Evolutionary conservation across 2,113 vertebrate genomes (phyloP).

Genomic region (Neodon shergylaensis): DNA sequence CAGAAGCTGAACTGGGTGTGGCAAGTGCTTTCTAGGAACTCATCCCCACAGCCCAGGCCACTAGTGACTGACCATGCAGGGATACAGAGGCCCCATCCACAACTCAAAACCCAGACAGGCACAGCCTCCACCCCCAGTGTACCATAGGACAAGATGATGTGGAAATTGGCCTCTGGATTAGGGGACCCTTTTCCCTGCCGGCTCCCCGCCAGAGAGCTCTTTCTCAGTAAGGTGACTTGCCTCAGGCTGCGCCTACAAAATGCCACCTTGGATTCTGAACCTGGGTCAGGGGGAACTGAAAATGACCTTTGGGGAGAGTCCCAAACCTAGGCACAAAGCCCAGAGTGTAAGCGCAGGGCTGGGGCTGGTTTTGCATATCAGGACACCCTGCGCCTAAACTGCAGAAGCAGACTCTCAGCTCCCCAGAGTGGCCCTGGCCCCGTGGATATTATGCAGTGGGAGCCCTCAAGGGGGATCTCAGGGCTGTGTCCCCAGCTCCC

Average conservation of each 20-base stretch:
- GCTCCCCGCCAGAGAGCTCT: not conserved
- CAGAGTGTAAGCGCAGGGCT: accelerated
- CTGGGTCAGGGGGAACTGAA: not conserved
- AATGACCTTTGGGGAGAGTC: accelerated
- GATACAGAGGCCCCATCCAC: no score
- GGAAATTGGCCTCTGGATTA: not conserved
- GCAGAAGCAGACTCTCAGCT: accelerated
- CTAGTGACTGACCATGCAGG: accelerated
- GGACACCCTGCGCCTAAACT: accelerated
- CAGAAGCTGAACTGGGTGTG: accelerated
- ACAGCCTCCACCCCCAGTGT: no score
- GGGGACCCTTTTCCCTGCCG: not conserved
- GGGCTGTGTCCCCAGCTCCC: accelerated
- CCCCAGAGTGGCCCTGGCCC: accelerated
- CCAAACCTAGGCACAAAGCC: not conserved
- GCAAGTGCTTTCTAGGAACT: not conserved
- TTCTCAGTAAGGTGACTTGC: accelerated
- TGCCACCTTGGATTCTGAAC: accelerated
- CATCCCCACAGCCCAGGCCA: accelerated
- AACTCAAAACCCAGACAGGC: not conserved
- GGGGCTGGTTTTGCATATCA: accelerated
- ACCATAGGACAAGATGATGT: accelerated
- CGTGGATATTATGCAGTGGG: accelerated
- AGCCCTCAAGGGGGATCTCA: accelerated
- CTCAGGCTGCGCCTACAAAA: not conserved